A percentile compares a stretch with the other conserved stretches of the same genome.
phyloP scores from a whole-genome alignment of 2,888 invertebrate genomes.

The Deilephila porcellus region DNA sequence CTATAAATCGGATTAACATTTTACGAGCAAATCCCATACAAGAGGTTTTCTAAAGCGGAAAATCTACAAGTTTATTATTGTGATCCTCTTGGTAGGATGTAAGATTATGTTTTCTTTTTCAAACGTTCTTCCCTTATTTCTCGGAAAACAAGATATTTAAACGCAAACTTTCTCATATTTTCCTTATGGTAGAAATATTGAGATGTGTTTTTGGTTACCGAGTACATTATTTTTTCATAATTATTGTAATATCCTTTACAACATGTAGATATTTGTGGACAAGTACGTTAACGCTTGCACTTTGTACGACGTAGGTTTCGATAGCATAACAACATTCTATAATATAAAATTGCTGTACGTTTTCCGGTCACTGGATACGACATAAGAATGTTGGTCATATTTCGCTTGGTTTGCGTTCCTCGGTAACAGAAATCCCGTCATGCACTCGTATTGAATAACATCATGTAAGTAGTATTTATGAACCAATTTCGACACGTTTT shows the following conservation, averaged over 20 bases:
- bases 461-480: background rate
- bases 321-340: conserved; percentile 21
- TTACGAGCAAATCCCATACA: no score
- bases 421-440: conserved; percentile 20
- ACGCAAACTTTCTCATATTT: no score
- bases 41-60: no score
- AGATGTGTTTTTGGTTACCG: no score
- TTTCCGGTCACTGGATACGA: conserved; percentile 24
- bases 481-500: conserved; percentile 1
- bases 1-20: no score
- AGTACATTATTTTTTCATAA: no score
- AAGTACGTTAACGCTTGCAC: background rate
- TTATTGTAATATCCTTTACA: background rate
- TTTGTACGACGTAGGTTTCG: background rate
- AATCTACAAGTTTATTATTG: no score
- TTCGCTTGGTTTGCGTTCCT: conserved; percentile 16
- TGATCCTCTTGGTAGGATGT: no score
- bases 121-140: no score
- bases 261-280: background rate
- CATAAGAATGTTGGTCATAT: conserved; percentile 23
- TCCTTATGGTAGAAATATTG: no score
- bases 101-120: no score
- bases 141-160: no score
- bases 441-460: conserved; percentile 9
- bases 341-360: conserved; percentile 16